Base-by-base conservation (phyloP, 1,140 invertebrate genomes). In the Heliconius himera region DNA sequence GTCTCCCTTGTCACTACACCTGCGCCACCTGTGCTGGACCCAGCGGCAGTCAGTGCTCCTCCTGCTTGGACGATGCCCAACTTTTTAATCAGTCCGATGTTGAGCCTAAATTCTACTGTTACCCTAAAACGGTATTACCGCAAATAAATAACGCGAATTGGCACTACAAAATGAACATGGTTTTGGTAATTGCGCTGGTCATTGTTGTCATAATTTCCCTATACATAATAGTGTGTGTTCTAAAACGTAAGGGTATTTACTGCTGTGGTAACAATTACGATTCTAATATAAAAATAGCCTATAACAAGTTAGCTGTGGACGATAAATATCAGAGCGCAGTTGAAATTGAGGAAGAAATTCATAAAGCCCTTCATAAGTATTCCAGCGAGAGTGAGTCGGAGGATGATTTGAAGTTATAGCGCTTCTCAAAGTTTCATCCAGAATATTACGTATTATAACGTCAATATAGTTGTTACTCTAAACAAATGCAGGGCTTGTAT, bases 261-360 rank as follows among this genome's bases (percentile, higher is more conserved):
- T 91, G 85, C 56, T 87, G 85, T 70, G 81, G 86, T 16, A 85
- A 85, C 38, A 82, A 92, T 83, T 92, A 93, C 78, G 82, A 87
- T 41, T 85, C 88, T 16, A 92, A 93, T 78, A 88, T 89, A 46
- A 90, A 88, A 75, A 88, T 89, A 70, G 89, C 88, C 9, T 93
- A 94, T 81, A 91, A 93, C 60, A 93, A 91, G 83, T 83, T 94
- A 70, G 88, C 91, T 38, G 83, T 87, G 70, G 91, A 92, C 77
- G 92, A 94, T n/a, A 92, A 91, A 82, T 79, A 88, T 71, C 90
- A 92, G 70, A 93, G 87, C 54, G 92, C 89, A n/a, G 70, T 90
- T n/a, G 92, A 93, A 70, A 86, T 94, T 26, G 91, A 94, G 81
- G 87, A 93, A 76, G 93, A 94, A 77, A 93, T 94, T 74, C 88